Conservation (phyloP, 2,113 vertebrate species). For the Pedetes capensis region DNA sequence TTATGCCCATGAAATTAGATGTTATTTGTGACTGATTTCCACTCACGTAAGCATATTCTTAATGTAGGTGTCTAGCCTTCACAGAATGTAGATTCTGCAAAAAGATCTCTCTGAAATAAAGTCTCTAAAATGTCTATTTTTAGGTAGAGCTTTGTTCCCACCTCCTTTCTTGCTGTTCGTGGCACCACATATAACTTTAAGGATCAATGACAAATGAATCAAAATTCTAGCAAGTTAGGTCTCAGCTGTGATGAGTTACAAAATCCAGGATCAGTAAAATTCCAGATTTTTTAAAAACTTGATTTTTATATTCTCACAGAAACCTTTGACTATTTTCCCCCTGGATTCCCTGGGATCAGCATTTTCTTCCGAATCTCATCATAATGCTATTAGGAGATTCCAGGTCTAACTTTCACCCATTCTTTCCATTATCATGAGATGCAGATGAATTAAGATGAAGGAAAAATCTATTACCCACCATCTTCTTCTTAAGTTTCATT, state of each 20-base stretch:
- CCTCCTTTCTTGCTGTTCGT: neutral
- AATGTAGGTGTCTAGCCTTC: neutral
- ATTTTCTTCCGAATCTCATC: constrained; percentile 15
- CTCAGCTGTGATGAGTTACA: constrained; percentile 41
- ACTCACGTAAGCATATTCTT: neutral
- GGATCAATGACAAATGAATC: constrained; percentile 16
- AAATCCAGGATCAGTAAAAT: constrained; percentile 39
- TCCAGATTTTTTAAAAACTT: constrained; percentile 42
- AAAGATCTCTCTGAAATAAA: constrained; percentile 4
- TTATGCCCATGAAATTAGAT: neutral
- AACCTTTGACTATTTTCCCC: neutral
- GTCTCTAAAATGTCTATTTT: constrained; percentile 16
- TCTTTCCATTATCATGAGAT: neutral
- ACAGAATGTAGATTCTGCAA: neutral
- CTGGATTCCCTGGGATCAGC: neutral
- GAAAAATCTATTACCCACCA: neutral
- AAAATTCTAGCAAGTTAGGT: constrained; percentile 10
- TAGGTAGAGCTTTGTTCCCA: neutral
- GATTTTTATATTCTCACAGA: constrained; percentile 14
- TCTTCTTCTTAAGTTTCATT: neutral
- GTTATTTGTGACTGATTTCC: neutral
- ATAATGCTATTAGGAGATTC: neutral
- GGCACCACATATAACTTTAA: neutral
- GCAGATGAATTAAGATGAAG: neutral
- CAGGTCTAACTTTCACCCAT: neutral